A percentile compares a stretch with the other conserved stretches of the same genome.
Conservation (phyloP, 2,797 vertebrate species). For the Meda fulgida region DNA sequence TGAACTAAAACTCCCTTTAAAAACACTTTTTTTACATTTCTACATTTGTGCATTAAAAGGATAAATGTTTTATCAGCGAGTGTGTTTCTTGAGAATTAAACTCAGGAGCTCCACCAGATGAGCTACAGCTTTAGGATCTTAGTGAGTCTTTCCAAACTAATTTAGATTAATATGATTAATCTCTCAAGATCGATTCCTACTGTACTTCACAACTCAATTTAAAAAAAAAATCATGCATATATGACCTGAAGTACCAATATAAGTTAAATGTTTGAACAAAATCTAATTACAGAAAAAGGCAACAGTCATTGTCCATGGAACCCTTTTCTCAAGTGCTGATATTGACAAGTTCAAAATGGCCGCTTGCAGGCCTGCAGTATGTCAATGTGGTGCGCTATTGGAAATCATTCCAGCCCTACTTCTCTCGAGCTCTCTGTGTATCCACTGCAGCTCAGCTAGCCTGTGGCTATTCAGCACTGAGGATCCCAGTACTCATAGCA, state of each 20-base stretch:
- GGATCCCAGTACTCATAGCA: conserved; percentile 38
- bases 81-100: neutral
- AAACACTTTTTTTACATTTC: neutral
- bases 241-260: conserved; percentile 5
- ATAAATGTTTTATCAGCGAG: neutral
- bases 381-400: conserved; percentile 69
- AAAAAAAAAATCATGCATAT: neutral
- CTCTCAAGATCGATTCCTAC: neutral
- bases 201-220: neutral
- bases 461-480: conserved; percentile 56
- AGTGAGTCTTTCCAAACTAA: neutral
- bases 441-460: conserved; percentile 63
- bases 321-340: conserved; percentile 50
- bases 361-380: conserved; percentile 62
- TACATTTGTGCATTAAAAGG: neutral
- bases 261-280: neutral
- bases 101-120: neutral
- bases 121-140: neutral
- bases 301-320: conserved; percentile 48
- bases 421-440: conserved; percentile 69
- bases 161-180: neutral
- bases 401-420: conserved; percentile 74
- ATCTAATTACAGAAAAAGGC: conserved; percentile 31
- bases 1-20: neutral
- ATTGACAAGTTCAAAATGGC: conserved; percentile 65